Evolutionary conservation across 1,140 invertebrate species (phyloP).

Genomic region (Cydia strobilella): DNA sequence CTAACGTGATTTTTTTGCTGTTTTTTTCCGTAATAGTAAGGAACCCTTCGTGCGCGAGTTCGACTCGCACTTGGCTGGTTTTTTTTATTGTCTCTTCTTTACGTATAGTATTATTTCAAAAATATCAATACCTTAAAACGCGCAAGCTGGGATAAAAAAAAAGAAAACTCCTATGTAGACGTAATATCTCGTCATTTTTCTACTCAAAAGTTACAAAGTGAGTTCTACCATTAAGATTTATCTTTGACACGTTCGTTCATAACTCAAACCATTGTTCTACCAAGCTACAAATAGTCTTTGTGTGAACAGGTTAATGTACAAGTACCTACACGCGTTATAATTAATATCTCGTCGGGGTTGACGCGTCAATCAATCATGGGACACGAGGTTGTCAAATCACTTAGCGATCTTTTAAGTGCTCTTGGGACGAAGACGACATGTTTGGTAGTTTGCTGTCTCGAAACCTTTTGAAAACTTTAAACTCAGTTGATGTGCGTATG

Average conservation of each 20-base stretch:
- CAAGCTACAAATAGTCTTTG: neutral
- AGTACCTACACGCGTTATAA: neutral
- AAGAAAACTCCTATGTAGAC: too few species aligned
- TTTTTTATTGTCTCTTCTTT: too few species aligned
- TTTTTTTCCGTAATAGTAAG: too few species aligned
- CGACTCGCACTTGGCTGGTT: too few species aligned
- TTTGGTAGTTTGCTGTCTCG: neutral
- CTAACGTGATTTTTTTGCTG: too few species aligned
- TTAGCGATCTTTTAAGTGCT: conserved; percentile 6
- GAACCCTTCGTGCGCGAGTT: too few species aligned
- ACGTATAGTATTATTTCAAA: too few species aligned
- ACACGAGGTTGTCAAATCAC: conserved; percentile 17
- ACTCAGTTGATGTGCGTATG: neutral
- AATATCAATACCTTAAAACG: too few species aligned
- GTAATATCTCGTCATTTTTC: neutral
- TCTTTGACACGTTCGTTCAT: neutral
- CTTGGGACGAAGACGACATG: neutral
- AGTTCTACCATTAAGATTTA: neutral
- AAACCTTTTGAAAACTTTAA: neutral
- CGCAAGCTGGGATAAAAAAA: too few species aligned
- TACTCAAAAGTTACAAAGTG: neutral
- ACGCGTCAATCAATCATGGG: conserved; percentile 12
- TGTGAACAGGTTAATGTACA: neutral
- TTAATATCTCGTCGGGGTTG: conserved; percentile 11
- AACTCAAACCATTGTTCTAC: neutral